phyloP scores from a whole-genome alignment of 2,888 invertebrate species.

The Leptinotarsa haldemani region DNA sequence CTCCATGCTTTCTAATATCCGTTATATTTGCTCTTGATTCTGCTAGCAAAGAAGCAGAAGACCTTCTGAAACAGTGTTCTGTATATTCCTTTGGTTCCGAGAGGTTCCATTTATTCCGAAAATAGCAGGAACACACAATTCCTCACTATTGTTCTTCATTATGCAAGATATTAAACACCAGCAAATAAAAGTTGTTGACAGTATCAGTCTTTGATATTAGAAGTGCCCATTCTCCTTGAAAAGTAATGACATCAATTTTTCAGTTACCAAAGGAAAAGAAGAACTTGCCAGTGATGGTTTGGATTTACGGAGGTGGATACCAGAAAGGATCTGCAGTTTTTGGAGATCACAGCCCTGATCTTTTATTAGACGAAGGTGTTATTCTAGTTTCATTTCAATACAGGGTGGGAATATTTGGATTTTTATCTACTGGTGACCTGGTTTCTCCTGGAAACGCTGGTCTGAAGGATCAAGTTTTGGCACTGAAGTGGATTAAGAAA shows the following conservation, averaged over 20 bases:
- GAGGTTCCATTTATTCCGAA: no score
- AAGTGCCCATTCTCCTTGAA: no score
- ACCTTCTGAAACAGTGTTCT: no score
- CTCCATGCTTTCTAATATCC: no score
- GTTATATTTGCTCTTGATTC: no score
- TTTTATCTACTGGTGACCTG: conserved; percentile 67
- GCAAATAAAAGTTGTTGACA: no score
- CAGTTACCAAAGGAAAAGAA: conserved; percentile 39
- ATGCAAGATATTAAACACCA: no score
- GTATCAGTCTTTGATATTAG: no score
- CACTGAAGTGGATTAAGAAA: conserved; percentile 50
- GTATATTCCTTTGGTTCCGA: no score
- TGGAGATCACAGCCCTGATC: conserved; percentile 32
- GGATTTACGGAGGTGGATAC: conserved; percentile 64
- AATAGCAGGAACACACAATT: no score
- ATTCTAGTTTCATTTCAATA: conserved; percentile 78
- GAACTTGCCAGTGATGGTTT: conserved; percentile 62
- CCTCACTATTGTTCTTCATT: no score
- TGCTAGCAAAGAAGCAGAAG: no score
- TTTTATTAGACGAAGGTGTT: conserved; percentile 72
- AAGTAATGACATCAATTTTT: background rate
- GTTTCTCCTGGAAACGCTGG: conserved; percentile 51
- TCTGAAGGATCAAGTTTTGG: conserved; percentile 52
- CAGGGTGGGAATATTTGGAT: conserved; percentile 77
- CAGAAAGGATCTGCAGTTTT: conserved; percentile 43